Percentiles rank a stretch among this genome's conserved stretches.
These are phyloP conservation scores for Rhodophaea formosa DNA, from an alignment of 2,888 invertebrate genomes.

Conservation along the genomic window DNA sequence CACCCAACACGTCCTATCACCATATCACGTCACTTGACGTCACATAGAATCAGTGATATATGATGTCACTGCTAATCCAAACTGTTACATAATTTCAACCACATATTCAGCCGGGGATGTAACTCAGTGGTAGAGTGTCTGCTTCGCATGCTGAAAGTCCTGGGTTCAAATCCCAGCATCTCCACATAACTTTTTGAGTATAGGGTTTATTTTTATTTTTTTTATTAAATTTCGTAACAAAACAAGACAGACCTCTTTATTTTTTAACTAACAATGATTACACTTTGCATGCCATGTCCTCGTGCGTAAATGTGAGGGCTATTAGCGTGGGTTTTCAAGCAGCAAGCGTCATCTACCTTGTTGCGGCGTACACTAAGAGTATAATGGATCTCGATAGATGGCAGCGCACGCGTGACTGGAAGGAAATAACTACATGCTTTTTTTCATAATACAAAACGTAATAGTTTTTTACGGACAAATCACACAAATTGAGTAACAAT, in stretches of 20 bases:
- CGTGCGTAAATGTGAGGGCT: too few species aligned
- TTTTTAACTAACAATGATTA: too few species aligned
- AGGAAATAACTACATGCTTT: too few species aligned
- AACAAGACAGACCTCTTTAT: too few species aligned
- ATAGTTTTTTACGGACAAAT: too few species aligned
- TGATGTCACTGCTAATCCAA: constrained; percentile 20
- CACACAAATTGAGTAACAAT: too few species aligned
- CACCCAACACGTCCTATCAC: too few species aligned
- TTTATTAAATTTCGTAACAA: not conserved
- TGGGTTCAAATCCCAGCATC: constrained; percentile 80
- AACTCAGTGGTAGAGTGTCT: constrained; percentile 78
- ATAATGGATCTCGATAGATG: not conserved
- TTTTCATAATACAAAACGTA: too few species aligned
- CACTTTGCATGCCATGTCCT: too few species aligned
- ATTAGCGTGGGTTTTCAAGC: not conserved
- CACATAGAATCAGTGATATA: not conserved
- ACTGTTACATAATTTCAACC: constrained; percentile 27
- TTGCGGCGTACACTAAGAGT: not conserved
- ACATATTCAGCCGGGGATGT: constrained; percentile 51
- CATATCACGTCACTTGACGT: not conserved
- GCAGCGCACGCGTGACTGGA: not conserved
- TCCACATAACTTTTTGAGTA: constrained; percentile 44
- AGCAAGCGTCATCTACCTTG: not conserved
- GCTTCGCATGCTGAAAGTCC: constrained; percentile 78
- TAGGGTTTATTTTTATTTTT: constrained; percentile 10